These are phyloP conservation scores for Semotilus atromaculatus DNA, from an alignment of 2,797 vertebrate genomes.

Conservation along the genomic window DNA sequence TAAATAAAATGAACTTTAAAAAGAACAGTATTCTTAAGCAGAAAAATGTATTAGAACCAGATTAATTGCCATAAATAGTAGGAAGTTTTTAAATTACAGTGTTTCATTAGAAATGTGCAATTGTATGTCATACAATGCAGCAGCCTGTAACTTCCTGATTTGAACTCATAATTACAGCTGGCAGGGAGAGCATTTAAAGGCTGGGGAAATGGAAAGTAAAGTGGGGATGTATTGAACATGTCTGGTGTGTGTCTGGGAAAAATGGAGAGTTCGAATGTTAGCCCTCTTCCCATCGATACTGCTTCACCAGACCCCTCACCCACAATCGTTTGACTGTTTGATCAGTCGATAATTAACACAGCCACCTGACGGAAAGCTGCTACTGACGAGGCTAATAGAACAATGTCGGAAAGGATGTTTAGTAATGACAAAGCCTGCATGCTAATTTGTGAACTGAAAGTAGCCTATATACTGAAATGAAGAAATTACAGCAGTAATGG, in stretches of 20 bases:
- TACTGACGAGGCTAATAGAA: constrained; percentile 54
- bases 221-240: constrained; percentile 34
- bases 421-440: constrained; percentile 31
- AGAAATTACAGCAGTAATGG: not conserved
- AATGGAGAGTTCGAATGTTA: constrained; percentile 2
- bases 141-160: not conserved
- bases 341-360: constrained; percentile 63
- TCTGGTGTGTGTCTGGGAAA: constrained; percentile 18
- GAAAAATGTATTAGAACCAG: not conserved
- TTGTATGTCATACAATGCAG: not conserved
- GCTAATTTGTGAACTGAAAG: constrained; percentile 15
- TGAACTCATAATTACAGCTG: constrained; percentile 33
- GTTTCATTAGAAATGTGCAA: not conserved
- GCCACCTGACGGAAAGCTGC: constrained; percentile 44
- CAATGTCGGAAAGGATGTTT: constrained; percentile 31
- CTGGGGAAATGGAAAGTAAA: constrained; percentile 36
- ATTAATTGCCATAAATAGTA: not conserved
- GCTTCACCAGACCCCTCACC: constrained; percentile 53
- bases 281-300: constrained; percentile 50
- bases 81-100: not conserved
- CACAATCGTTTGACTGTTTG: constrained; percentile 54
- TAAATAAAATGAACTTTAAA: not conserved
- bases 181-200: constrained; percentile 7
- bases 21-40: not conserved
- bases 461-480: not conserved